Evolutionary conservation across 2,888 invertebrate genomes (phyloP), one percentile per base, ranked within the genome.

Genomic region (Eledone cirrhosa): DNA sequence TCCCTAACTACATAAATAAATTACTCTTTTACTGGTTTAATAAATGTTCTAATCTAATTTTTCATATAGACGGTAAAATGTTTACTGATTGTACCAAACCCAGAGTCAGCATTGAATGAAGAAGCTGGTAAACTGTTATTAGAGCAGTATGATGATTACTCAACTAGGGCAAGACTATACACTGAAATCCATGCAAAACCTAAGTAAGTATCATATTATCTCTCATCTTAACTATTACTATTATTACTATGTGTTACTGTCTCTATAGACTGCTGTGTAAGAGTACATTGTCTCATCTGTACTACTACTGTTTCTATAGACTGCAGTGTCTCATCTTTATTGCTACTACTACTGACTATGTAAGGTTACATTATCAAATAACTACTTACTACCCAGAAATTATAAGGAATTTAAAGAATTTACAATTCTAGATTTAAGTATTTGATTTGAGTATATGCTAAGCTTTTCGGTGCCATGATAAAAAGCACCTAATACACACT

Each of bases 51-150:
- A 41, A 41, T 41, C 11, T 41, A 41, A n/a, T 24, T 27, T 48
- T n/a, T 75, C 47, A 29, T 76, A 48, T 76, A 95, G 94, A 96
- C 97, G 82, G 94, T 98, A 82, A 96, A 96, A 92, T 98, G 98
- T 93, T 93, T 98, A 90, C 93, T 98, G 85, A 98, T 98, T 91
- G 97, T 97, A 90, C 98, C 98, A 89, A 98, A 98, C 93, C 94
- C 97, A 11, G 98, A 98, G 92, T 98, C 97, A 80, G 98, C 98
- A 85, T 93, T 98, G 86, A 98, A 98, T 91, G 98, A 97, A 90
- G 98, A 98, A 92, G 98, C 98, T 79, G 98, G 97, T 27, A 97
- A 96, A 92, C 92, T 98, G 90, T 92, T 98, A 84, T 93, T 97
- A 86, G 97, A 97, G 92, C 94, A 94, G 88, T 98, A 98, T 91